Conservation (phyloP, 2,797 vertebrate genomes). For the Lepidocolaptes lacrymiger region DNA sequence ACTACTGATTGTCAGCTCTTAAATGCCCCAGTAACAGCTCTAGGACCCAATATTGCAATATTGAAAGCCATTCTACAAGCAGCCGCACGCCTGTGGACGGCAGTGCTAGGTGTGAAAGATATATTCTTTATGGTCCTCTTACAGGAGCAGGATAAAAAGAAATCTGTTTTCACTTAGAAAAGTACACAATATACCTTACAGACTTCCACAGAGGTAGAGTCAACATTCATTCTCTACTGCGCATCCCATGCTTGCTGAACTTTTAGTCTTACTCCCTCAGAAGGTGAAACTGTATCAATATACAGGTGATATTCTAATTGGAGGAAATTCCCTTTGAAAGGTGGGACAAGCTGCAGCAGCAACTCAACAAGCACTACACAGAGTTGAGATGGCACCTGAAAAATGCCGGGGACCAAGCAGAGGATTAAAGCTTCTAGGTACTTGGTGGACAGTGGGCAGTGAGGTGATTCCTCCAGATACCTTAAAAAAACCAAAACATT, state of each 20-base stretch:
- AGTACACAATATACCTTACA: background rate
- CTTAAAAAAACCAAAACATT: background rate
- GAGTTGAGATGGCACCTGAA: background rate
- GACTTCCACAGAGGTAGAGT: background rate
- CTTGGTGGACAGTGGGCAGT: background rate
- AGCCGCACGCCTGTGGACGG: background rate
- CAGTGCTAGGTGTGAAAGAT: background rate
- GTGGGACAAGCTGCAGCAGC: background rate
- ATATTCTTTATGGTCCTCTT: background rate
- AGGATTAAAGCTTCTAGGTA: background rate
- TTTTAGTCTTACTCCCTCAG: background rate
- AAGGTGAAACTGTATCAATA: background rate
- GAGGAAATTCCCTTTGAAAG: background rate
- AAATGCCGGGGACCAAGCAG: background rate
- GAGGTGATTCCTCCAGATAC: background rate
- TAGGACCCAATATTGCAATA: background rate
- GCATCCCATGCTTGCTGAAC: background rate
- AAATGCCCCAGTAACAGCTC: background rate
- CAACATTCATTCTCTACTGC: background rate
- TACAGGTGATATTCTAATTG: background rate
- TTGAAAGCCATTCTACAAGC: background rate
- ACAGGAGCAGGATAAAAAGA: background rate
- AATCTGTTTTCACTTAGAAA: background rate
- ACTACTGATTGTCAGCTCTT: background rate
- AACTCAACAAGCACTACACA: background rate